Percentiles rank a stretch among this genome's conserved stretches.
These are phyloP conservation scores for Baccha elongata DNA, from an alignment of 2,888 invertebrate genomes.

Conservation along the genomic window DNA sequence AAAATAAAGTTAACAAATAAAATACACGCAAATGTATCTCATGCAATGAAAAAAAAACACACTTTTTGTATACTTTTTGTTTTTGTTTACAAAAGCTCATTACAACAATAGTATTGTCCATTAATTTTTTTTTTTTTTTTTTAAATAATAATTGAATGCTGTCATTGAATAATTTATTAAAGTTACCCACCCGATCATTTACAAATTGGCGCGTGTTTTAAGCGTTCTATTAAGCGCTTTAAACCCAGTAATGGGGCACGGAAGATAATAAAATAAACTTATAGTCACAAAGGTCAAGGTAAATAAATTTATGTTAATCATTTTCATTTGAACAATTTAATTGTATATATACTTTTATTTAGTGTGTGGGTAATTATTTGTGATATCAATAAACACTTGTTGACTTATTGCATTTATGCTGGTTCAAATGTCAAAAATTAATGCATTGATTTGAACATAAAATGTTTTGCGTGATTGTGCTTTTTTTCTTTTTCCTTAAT, in stretches of 20 bases:
- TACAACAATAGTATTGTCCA: constrained; percentile 19
- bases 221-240: not conserved
- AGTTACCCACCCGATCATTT: constrained; percentile 5
- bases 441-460: no score
- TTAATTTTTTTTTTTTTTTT: no score
- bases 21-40: constrained; percentile 10
- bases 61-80: not conserved
- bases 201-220: constrained; percentile 4
- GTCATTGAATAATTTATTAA: constrained; percentile 20
- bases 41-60: constrained; percentile 5
- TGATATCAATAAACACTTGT: no score
- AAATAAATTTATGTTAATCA: constrained; percentile 26
- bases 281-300: constrained; percentile 41
- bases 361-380: no score
- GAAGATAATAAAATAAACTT: constrained; percentile 13
- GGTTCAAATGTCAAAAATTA: constrained; percentile 11
- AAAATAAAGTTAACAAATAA: not conserved
- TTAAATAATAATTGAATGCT: constrained; percentile 1
- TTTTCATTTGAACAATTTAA: constrained; percentile 5
- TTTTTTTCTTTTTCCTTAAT: no score
- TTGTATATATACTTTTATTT: no score
- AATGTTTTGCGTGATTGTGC: no score
- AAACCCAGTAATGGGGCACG: not conserved
- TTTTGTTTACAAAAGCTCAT: constrained; percentile 25
- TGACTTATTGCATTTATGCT: no score